Base-by-base conservation (phyloP, 2,113 vertebrate species). In the Hippocampus guttulatus region DNA sequence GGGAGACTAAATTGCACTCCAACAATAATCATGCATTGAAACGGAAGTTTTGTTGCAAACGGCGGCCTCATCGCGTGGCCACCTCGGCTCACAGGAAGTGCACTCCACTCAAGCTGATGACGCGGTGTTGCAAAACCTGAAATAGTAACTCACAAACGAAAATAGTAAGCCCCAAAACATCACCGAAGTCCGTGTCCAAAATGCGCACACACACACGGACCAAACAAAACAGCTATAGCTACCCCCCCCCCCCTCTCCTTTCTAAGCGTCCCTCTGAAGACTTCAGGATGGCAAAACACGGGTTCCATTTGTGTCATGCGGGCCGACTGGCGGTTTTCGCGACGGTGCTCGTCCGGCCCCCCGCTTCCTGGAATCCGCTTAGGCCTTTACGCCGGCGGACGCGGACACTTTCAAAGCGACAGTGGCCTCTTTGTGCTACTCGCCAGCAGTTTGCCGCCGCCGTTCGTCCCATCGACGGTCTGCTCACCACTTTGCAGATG, bases 231-330 rank as follows among this genome's bases (percentile, higher is more conserved):
- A 63, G 9, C 18, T 2, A 55, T 1, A 43, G 11, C 86, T 86
- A 60, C 61, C 72, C 82, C 66, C 69, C 74, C 68, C 77, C 30
- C 3, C 30, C 30, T 2, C 30, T 30, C 30, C 30, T 0, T 87
- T 79, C 60, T 75, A 77, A 66, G 57, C 68, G 55, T 61, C 57
- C 55, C 60, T 66, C 38, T 69, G 75, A 85, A 81, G 75, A 82
- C 69, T 83, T 84, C 71, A 82, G 77, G 80, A 88, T 87, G 84
- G 55, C 11, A 12, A 25, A 76, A 89, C 82, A 72, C 71, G 68
- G 78, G 77, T 68, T 85, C 81, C 87, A 78, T 88, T 86, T 87
- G 74, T 1, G 58, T 63, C 0, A 0, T 27, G 38, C 68, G 81
- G 82, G 78, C 79, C 69, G 76, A 71, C 62, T 65, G 77, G 73